Conservation (phyloP, 2,888 invertebrate genomes). For the Scaptomyza polygonia region DNA sequence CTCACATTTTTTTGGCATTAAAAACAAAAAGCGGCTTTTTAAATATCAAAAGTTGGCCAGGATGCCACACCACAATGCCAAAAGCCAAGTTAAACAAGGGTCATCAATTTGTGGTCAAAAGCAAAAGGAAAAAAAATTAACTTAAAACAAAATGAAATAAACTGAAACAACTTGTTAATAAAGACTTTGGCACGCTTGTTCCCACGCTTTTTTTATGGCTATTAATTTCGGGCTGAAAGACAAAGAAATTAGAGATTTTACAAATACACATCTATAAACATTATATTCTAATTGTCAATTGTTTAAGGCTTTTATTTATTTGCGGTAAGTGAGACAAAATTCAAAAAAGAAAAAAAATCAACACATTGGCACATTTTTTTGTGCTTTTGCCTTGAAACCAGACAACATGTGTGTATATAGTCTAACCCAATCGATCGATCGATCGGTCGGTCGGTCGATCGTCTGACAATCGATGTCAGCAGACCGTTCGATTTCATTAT, state of each 20-base stretch:
- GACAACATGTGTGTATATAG: slow-evolving; percentile 14
- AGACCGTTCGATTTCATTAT: slow-evolving; percentile 67
- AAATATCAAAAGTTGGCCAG: slow-evolving; percentile 45
- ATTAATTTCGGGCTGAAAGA: slow-evolving; percentile 18
- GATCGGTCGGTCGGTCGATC: slow-evolving; percentile 50
- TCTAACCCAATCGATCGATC: slow-evolving; percentile 42
- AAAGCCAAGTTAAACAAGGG: slow-evolving; percentile 23
- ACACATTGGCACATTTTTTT: slow-evolving; percentile 78
- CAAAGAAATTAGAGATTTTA: slow-evolving; percentile 21
- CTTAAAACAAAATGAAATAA: slow-evolving; percentile 20
- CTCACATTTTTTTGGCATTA: slow-evolving; percentile 28
- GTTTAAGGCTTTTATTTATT: slow-evolving; percentile 51
- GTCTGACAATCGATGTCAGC: slow-evolving; percentile 57
- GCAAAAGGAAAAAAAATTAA: slow-evolving; percentile 8
- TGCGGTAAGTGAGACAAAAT: slow-evolving; percentile 42
- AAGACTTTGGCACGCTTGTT: slow-evolving; percentile 41
- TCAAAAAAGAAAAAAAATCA: slow-evolving; percentile 59
- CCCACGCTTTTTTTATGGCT: slow-evolving; percentile 39
- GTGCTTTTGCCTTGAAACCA: slow-evolving; percentile 59
- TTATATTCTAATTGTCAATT: slow-evolving; percentile 59
- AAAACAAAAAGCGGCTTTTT: slow-evolving; percentile 16
- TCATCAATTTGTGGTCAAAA: slow-evolving; percentile 51
- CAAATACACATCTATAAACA: slow-evolving; percentile 9
- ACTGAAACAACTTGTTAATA: slow-evolving; percentile 34
- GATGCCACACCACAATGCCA: slow-evolving; percentile 31